phyloP scores from a whole-genome alignment of 2,888 invertebrate genomes.

The Stenotaenia linearis region DNA sequence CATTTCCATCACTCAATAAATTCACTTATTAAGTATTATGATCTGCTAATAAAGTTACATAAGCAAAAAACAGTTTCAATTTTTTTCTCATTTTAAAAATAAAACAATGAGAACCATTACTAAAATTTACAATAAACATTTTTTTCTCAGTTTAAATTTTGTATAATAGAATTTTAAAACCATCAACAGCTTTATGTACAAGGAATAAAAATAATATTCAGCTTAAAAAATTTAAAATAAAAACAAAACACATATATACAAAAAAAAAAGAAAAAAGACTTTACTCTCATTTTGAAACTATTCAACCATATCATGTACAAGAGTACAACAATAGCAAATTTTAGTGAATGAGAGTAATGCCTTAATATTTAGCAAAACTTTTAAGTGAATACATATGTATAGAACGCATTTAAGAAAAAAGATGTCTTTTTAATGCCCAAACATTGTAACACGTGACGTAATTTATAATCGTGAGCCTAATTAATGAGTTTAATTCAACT shows the following conservation, averaged over 20 bases:
- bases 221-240: background rate
- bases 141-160: background rate
- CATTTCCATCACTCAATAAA: background rate
- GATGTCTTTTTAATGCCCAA: background rate
- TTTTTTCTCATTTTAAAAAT: background rate
- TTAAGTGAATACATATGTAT: background rate
- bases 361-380: background rate
- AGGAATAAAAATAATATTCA: background rate
- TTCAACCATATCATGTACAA: background rate
- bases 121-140: background rate
- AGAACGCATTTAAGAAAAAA: background rate
- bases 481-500: slow-evolving; percentile 14
- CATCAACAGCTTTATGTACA: slow-evolving; percentile 31
- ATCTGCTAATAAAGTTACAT: background rate
- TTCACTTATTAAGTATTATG: background rate
- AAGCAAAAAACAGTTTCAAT: background rate
- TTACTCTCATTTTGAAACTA: background rate
- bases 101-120: background rate
- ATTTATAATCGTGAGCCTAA: background rate
- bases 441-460: background rate
- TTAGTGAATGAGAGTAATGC: background rate
- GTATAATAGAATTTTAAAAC: slow-evolving; percentile 29
- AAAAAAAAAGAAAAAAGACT: background rate
- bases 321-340: background rate
- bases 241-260: background rate